Evolutionary conservation across 2,113 vertebrate genomes (phyloP).

Genomic region (Tachycineta bicolor): DNA sequence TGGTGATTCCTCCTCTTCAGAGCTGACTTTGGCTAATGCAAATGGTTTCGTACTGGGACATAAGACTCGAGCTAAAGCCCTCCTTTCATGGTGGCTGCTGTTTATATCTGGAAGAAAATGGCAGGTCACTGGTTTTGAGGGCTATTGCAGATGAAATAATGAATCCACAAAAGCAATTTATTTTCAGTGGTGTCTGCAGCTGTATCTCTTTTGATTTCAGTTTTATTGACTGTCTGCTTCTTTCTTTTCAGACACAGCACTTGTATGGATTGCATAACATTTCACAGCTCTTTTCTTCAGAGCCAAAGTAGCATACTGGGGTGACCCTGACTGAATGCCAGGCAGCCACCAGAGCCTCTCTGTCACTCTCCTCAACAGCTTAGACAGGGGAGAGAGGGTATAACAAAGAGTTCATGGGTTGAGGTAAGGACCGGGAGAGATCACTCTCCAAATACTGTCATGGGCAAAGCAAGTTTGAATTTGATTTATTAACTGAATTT

Average conservation of each 20-base stretch:
- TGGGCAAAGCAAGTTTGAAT: rapidly evolving
- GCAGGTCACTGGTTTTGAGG: background rate
- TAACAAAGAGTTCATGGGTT: background rate
- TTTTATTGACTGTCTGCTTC: slow-evolving; percentile 18
- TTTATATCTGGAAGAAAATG: background rate
- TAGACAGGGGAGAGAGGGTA: background rate
- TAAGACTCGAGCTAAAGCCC: background rate
- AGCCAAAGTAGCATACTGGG: background rate
- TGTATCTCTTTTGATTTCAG: slow-evolving; percentile 8
- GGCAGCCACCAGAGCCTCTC: background rate
- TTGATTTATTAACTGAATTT: background rate
- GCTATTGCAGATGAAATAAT: background rate
- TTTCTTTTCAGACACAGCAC: background rate
- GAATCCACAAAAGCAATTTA: background rate
- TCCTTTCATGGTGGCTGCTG: background rate
- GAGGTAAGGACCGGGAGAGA: background rate
- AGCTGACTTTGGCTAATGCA: background rate
- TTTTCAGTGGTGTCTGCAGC: background rate
- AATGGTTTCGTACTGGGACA: background rate
- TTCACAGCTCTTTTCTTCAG: background rate
- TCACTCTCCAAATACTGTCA: background rate
- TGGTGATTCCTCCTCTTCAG: background rate
- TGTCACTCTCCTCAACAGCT: background rate
- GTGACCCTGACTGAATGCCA: background rate
- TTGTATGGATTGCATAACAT: background rate